Percentiles rank a stretch among this genome's conserved stretches.
Conservation (phyloP, 2,888 invertebrate genomes). For the Caenorhabditis sp. region DNA sequence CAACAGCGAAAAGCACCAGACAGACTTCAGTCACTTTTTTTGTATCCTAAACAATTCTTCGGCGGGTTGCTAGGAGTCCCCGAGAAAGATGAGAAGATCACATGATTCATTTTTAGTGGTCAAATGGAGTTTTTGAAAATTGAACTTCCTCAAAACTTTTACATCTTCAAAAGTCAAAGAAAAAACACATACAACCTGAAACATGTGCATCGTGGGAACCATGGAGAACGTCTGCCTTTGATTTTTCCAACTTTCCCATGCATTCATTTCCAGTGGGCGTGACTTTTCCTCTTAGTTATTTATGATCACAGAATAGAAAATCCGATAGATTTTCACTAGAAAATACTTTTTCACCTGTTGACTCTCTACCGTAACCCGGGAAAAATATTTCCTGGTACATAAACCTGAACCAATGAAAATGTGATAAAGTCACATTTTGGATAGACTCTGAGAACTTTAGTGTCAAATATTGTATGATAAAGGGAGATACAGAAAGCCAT, state of each 20-base stretch:
- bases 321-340: not conserved
- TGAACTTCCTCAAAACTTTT: not conserved
- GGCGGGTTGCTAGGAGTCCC: too few relatives aligned
- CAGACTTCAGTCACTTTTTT: too few relatives aligned
- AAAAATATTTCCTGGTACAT: constrained; percentile 30
- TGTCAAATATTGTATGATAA: not conserved
- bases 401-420: constrained; percentile 1
- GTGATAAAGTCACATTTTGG: not conserved
- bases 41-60: too few relatives aligned
- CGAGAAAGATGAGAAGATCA: too few relatives aligned
- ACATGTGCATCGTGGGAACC: constrained; percentile 8
- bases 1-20: not conserved
- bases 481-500: not conserved
- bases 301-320: not conserved
- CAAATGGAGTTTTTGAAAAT: too few relatives aligned
- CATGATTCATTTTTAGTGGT: too few relatives aligned
- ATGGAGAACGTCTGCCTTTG: not conserved
- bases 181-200: constrained; percentile 18
- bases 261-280: not conserved
- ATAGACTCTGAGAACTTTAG: not conserved
- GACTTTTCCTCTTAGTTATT: not conserved
- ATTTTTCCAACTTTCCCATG: not conserved
- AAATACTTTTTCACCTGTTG: constrained; percentile 25
- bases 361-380: not conserved
- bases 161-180: not conserved